Percentiles rank a stretch among this genome's conserved stretches.
These are phyloP conservation scores for Scylla paramamosain DNA, from an alignment of 1,140 invertebrate genomes.

Conservation along the genomic window DNA sequence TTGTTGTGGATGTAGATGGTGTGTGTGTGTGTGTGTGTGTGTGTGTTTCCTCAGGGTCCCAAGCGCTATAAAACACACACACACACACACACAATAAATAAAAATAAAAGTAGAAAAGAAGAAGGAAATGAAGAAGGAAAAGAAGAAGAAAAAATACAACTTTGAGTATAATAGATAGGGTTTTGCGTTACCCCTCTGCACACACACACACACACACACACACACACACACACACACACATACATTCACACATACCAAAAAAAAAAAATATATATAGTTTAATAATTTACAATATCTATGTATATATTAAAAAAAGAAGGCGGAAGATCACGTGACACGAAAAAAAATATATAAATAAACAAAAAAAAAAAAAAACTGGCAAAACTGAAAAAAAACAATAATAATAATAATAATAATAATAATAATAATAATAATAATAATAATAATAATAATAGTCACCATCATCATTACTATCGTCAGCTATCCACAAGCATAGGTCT, in stretches of 20 bases:
- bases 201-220: slow-evolving; percentile 14
- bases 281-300: neutral
- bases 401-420: neutral
- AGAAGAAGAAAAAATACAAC: slow-evolving; percentile 8
- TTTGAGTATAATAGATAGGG: neutral
- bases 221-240: slow-evolving; percentile 20
- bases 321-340: neutral
- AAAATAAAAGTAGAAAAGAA: too few relatives aligned
- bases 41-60: neutral
- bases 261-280: neutral
- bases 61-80: neutral
- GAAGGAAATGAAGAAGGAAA: neutral
- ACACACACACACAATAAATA: too few relatives aligned
- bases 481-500: neutral
- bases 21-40: slow-evolving; percentile 26
- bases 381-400: neutral
- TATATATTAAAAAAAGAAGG: neutral
- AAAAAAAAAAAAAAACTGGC: neutral
- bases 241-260: neutral
- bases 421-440: neutral
- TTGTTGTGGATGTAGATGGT: neutral
- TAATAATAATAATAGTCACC: neutral
- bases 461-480: too few relatives aligned
- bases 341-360: neutral
- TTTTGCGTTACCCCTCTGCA: neutral